These are phyloP conservation scores for Patella depressa DNA, from an alignment of 2,888 invertebrate species.

Conservation along the genomic window DNA sequence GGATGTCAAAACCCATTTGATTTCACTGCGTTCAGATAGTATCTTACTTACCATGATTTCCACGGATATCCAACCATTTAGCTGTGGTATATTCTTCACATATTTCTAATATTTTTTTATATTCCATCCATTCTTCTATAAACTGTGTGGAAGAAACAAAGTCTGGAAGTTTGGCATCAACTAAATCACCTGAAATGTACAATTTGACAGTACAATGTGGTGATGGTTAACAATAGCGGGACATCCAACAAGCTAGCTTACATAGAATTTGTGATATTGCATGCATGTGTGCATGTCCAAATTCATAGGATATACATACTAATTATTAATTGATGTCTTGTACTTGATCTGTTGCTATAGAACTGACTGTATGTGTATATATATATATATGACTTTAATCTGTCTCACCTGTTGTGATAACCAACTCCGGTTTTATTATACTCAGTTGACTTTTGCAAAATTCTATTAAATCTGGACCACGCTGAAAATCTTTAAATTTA, in stretches of 20 bases:
- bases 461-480: constrained; percentile 83
- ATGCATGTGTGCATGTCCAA: too few relatives aligned
- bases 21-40: too few relatives aligned
- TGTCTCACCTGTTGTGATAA: constrained; percentile 79
- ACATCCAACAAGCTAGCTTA: too few relatives aligned
- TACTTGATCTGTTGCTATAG: constrained; percentile 3
- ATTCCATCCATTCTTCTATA: constrained; percentile 86
- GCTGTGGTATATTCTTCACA: constrained; percentile 77
- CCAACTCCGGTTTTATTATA: constrained; percentile 81
- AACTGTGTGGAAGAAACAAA: constrained; percentile 86
- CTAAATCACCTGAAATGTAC: constrained; percentile 81
- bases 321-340: background rate
- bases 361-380: background rate
- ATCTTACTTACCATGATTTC: constrained; percentile 84
- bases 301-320: too few relatives aligned
- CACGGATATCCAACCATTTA: constrained; percentile 89
- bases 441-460: constrained; percentile 84
- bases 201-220: background rate
- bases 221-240: background rate
- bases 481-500: constrained; percentile 82
- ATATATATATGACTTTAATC: background rate
- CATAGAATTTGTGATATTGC: too few relatives aligned
- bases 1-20: too few relatives aligned
- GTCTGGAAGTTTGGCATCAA: constrained; percentile 87
- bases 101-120: constrained; percentile 79